These are phyloP conservation scores for Aporophyla nigra DNA, from an alignment of 2,888 invertebrate genomes.

Conservation along the genomic window DNA sequence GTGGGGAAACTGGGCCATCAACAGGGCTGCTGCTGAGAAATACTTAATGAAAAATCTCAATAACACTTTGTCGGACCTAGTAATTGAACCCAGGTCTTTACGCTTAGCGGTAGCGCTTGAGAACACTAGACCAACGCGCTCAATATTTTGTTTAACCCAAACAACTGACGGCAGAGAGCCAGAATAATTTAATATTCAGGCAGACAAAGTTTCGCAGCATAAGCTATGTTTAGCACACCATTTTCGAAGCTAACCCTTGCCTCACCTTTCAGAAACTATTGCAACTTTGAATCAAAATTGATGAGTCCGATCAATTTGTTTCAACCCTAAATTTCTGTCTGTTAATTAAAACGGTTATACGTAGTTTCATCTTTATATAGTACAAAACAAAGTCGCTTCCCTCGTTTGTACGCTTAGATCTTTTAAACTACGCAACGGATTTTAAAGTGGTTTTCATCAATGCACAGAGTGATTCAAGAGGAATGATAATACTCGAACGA, in stretches of 20 bases:
- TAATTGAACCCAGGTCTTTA: neutral
- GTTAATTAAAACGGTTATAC: constrained; percentile 14
- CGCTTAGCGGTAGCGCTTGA: too few species aligned
- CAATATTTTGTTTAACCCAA: neutral
- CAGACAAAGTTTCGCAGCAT: neutral
- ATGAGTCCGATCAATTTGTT: constrained; percentile 24
- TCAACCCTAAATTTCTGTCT: neutral
- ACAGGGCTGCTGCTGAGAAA: neutral
- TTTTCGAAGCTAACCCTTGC: constrained; percentile 14
- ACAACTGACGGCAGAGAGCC: neutral
- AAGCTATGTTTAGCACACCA: constrained; percentile 7
- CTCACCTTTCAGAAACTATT: constrained; percentile 30
- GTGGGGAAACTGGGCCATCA: neutral
- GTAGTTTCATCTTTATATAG: neutral
- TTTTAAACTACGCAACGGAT: too few species aligned
- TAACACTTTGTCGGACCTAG: too few species aligned
- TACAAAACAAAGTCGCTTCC: too few species aligned
- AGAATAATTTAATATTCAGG: neutral
- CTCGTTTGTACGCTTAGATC: too few species aligned
- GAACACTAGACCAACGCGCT: too few species aligned
- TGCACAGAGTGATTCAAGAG: too few species aligned
- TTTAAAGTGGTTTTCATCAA: too few species aligned
- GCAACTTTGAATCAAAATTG: constrained; percentile 39
- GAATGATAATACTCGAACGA: too few species aligned
- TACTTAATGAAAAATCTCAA: neutral